phyloP scores from a whole-genome alignment of 2,797 vertebrate species.

The Phrynocephalus forsythii region DNA sequence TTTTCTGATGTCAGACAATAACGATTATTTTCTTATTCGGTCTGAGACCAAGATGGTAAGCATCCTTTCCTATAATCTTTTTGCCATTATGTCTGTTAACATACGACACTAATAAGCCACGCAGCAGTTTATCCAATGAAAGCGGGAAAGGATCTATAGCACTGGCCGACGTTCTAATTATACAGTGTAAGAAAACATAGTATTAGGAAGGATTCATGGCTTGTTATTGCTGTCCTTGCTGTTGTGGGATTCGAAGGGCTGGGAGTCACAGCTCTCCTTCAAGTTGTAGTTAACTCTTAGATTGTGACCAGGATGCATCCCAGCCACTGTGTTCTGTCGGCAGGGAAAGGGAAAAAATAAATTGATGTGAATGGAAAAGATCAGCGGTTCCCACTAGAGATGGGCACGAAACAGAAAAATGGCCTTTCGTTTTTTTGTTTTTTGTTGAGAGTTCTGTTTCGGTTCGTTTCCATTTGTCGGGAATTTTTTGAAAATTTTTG shows the following conservation, averaged over 20 bases:
- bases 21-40: slow-evolving; percentile 25
- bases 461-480: too few species aligned
- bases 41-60: slow-evolving; percentile 28
- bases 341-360: neutral
- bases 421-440: too few species aligned
- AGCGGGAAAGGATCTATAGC: neutral
- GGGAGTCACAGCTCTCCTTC: neutral
- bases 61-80: slow-evolving; percentile 48
- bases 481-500: too few species aligned
- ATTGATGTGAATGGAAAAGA: slow-evolving; percentile 19
- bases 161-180: neutral
- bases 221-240: slow-evolving; percentile 3
- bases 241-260: slow-evolving; percentile 3
- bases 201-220: slow-evolving; percentile 7
- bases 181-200: slow-evolving; percentile 14
- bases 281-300: neutral
- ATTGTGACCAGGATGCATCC: slow-evolving; percentile 11
- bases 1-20: slow-evolving; percentile 8
- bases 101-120: slow-evolving; percentile 49
- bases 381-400: neutral
- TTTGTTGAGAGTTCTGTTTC: too few species aligned
- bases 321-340: neutral
- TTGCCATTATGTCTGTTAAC: slow-evolving; percentile 55
- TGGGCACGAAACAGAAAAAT: too few species aligned
- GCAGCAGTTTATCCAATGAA: slow-evolving; percentile 35